Evolutionary conservation across 2,888 invertebrate genomes (phyloP).

Genomic region (Neoscelio sp.): DNA sequence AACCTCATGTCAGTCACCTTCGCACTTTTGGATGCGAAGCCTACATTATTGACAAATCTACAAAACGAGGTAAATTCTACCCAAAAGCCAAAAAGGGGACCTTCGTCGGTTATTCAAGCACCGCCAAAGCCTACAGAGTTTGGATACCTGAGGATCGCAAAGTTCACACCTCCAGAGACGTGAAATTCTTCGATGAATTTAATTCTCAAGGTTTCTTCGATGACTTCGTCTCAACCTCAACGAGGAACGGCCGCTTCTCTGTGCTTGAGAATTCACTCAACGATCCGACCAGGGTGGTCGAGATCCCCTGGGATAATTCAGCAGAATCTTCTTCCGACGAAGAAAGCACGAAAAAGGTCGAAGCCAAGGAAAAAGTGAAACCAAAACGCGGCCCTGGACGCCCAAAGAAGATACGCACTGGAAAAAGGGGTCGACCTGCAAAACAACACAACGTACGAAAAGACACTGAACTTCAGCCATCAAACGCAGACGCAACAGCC

Average conservation of each 20-base stretch:
- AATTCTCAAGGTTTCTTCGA: neutral
- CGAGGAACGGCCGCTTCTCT: slow-evolving; percentile 21
- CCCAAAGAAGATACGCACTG: slow-evolving; percentile 15
- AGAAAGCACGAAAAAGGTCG: neutral
- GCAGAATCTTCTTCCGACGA: neutral
- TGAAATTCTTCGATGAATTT: slow-evolving; percentile 50
- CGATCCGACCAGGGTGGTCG: slow-evolving; percentile 1
- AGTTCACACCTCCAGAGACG: slow-evolving; percentile 55
- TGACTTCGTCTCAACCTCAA: slow-evolving; percentile 12
- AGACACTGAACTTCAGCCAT: neutral
- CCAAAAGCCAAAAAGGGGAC: slow-evolving; percentile 2
- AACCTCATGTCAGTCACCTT: neutral
- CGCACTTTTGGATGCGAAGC: slow-evolving; percentile 5
- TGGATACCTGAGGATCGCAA: slow-evolving; percentile 17
- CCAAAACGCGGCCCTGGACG: slow-evolving; percentile 36
- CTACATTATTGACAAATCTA: neutral
- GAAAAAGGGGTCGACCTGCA: slow-evolving; percentile 16
- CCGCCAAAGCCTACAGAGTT: no score
- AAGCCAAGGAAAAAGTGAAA: neutral
- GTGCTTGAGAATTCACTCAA: neutral
- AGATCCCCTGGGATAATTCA: neutral
- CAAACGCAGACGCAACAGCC: neutral
- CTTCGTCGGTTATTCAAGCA: no score
- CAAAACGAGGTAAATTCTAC: neutral
- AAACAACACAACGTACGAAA: slow-evolving; percentile 43